Conservation (phyloP, 2,113 vertebrate species). For the Taxidea taxus region DNA sequence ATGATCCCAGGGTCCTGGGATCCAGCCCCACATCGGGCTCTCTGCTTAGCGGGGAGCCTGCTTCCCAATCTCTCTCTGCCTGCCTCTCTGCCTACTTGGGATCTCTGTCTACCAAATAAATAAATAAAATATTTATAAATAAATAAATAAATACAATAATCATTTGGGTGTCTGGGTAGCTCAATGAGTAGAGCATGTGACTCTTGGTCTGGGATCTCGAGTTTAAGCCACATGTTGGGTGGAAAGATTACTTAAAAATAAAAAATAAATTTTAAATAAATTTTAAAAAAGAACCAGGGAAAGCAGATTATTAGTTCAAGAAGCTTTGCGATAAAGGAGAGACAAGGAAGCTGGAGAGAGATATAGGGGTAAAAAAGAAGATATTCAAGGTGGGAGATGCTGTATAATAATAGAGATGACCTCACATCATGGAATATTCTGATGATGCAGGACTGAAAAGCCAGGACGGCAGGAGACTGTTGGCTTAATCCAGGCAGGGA, state of each 20-base stretch:
- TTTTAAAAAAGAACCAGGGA: not conserved
- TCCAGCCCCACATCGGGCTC: too few relatives aligned
- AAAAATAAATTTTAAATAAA: not conserved
- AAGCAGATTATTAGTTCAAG: not conserved
- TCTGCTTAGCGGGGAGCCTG: too few relatives aligned
- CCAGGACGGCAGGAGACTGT: not conserved
- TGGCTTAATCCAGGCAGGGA: not conserved
- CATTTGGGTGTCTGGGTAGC: not conserved
- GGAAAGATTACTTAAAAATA: not conserved
- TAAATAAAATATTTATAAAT: too few relatives aligned
- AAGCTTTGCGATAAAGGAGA: not conserved
- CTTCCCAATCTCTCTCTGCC: too few relatives aligned
- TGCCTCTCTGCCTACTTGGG: too few relatives aligned
- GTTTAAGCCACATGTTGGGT: not conserved
- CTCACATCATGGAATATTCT: accelerated
- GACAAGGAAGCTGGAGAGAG: not conserved
- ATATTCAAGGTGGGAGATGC: not conserved
- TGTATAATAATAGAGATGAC: not conserved
- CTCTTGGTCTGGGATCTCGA: not conserved
- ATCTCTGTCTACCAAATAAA: too few relatives aligned
- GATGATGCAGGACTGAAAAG: not conserved
- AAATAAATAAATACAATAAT: not conserved
- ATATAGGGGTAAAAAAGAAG: not conserved
- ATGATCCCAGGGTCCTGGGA: too few relatives aligned
- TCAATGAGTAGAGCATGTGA: not conserved